Evolutionary conservation across 2,888 invertebrate species (phyloP), one percentile per base, ranked within the genome.

Genomic region (Lasius fuliginosus): DNA sequence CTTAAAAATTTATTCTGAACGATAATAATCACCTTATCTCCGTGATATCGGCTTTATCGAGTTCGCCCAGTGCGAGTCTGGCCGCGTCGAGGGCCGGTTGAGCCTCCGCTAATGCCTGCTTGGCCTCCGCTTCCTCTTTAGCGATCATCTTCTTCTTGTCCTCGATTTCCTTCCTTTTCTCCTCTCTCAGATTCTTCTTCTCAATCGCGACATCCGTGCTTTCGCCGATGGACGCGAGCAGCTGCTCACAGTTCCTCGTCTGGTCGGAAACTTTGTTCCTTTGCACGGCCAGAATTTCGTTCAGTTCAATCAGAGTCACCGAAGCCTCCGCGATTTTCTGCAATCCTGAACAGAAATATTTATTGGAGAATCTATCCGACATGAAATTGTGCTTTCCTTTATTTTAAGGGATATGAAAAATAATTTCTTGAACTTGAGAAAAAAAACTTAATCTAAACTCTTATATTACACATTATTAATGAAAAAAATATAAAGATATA

Each of bases 31-130:
- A 95, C 95, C 95, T 96, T 88, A 99, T 98, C 95, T 99, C 98
- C 33, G 98, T 98, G 90, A 99, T 98, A 92, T 99, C 99, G 0
- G 97, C 96, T 95, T 98, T 98, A 74, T 98, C 98, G 65, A 99
- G 95, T 89, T 98, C 98, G 0, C 97, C 96, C 0, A 99, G 95
- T 0, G 99, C 98, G 18, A 97, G 92, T 84, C 97, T 96, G 0
- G 99, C 98, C 12, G 97, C 97, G 92, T 98, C 98, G 0, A 99
- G 95, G 0, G 97, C 98, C 0, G 99, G 99, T 93, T 99, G 95
- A 0, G 98, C 99, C 60, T 97, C 97, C 0, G 97, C 97, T 71
- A 99, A 95, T 0, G 97, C 97, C 88, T 96, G 97, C 93, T 98
- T 98, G 0, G 98, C 99, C 67, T 98, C 98, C 0, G 96, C 96